A percentile compares a stretch with the other conserved stretches of the same genome.
Evolutionary conservation across 2,113 vertebrate species (phyloP).

Genomic region (Gracilinanus agilis): DNA sequence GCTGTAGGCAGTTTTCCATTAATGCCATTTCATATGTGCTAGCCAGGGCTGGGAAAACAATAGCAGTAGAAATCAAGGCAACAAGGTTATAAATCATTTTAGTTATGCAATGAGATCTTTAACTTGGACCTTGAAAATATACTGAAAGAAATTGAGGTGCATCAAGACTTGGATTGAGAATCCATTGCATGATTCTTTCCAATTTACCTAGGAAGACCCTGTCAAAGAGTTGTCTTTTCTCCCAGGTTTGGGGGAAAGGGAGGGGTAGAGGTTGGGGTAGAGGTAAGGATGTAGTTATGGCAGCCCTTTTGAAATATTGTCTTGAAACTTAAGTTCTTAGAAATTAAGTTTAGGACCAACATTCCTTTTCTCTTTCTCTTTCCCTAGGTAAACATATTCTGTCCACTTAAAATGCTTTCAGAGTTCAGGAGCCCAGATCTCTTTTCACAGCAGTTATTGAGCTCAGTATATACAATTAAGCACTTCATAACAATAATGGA

Average conservation of each 20-base stretch:
- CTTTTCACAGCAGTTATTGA: neutral
- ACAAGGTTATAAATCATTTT: neutral
- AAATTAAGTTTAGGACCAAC: neutral
- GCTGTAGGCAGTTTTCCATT: neutral
- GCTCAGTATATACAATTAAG: neutral
- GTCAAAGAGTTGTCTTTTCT: neutral
- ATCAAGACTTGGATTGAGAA: neutral
- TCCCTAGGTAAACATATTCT: neutral
- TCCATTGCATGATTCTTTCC: neutral
- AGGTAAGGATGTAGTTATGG: neutral
- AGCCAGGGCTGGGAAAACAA: neutral
- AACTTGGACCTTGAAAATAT: neutral
- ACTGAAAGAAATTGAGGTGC: neutral
- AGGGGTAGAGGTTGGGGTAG: neutral
- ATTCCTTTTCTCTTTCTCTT: neutral
- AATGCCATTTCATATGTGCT: neutral
- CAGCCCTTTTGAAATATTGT: neutral
- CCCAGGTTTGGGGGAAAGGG: neutral
- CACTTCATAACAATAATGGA: neutral
- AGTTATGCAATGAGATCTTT: rapidly evolving
- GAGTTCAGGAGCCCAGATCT: neutral
- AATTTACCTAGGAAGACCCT: neutral
- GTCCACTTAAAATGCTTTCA: neutral
- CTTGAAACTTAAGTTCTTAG: neutral
- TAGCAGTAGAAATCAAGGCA: neutral